Evolutionary conservation across 2,888 invertebrate species (phyloP), one percentile per base, ranked within the genome.

Genomic region (Noctuana brunneofusca): DNA sequence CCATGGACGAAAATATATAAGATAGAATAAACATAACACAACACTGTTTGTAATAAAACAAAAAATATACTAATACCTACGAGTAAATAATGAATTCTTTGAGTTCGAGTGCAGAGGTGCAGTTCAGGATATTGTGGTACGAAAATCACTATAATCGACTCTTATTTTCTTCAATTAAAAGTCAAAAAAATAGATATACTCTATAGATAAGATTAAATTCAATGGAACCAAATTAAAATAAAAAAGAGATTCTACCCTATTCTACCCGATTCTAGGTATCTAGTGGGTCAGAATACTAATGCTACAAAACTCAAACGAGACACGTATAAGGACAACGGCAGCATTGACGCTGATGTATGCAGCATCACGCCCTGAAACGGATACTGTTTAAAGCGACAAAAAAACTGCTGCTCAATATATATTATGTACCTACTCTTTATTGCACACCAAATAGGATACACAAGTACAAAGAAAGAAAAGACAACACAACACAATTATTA

Each of bases 261-360:
- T n/a, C n/a, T n/a, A n/a, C n/a, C n/a, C n/a, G n/a, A n/a, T n/a
- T n/a, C n/a, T n/a, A n/a, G n/a, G n/a, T n/a, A n/a, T 41, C 38
- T 14, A 41, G 38, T 16, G 38, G 16, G 9, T 8, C 16, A 3
- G 41, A 41, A 41, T 41, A 41, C 16, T 41, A 41, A 41, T 41
- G 18, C 18, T 11, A 18, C 18, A 54, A 27, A 56, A 12, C 43
- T 56, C 16, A 6, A 18, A 18, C 16, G 0, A 43, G n/a, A 5
- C 48, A 32, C 32, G 22, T 48, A 48, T 30, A 14, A 9, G 57
- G 46, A 48, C 32, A 48, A 46, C 11, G 57, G 32, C 14, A 20
- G 43, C 30, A 27, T 12, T 32, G 1, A 48, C 20, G 57, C 18
- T 32, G 46, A 57, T 20, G 46, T 20, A 57, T 57, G 46, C 57